These are phyloP conservation scores for Ariolimax columbianus DNA, from an alignment of 2,888 invertebrate genomes.

Conservation along the genomic window DNA sequence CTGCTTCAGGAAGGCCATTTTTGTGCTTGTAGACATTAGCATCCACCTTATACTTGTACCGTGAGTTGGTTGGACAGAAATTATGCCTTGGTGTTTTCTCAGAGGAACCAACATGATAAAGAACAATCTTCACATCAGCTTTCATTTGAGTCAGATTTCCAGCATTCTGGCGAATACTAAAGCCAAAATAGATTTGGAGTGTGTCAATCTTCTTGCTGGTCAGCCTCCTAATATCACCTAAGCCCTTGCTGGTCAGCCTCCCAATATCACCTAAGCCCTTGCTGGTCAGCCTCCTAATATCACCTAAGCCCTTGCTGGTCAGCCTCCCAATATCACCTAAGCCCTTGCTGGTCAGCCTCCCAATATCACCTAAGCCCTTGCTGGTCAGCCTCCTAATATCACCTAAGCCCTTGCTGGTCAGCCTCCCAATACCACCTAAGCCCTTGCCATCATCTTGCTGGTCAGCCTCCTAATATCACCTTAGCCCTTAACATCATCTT, in stretches of 20 bases:
- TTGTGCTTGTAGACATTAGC: too few species aligned
- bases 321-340: slow-evolving; percentile 30
- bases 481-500: background rate
- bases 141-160: background rate
- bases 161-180: background rate
- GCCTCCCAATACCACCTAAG: slow-evolving; percentile 23
- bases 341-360: too few species aligned
- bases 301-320: slow-evolving; percentile 18
- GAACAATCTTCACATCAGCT: too few species aligned
- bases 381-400: slow-evolving; percentile 25
- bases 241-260: slow-evolving; percentile 24
- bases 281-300: slow-evolving; percentile 21
- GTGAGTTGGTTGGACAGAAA: too few species aligned
- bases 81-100: too few species aligned
- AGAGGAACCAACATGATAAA: too few species aligned
- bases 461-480: slow-evolving; percentile 32
- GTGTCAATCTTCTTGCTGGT: slow-evolving; percentile 26
- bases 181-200: background rate
- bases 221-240: slow-evolving; percentile 29
- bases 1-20: too few species aligned
- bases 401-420: slow-evolving; percentile 23
- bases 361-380: too few species aligned
- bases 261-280: slow-evolving; percentile 8
- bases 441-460: background rate
- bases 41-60: too few species aligned